These are phyloP conservation scores for Panurus biarmicus DNA, from an alignment of 2,113 vertebrate species.

Conservation along the genomic window DNA sequence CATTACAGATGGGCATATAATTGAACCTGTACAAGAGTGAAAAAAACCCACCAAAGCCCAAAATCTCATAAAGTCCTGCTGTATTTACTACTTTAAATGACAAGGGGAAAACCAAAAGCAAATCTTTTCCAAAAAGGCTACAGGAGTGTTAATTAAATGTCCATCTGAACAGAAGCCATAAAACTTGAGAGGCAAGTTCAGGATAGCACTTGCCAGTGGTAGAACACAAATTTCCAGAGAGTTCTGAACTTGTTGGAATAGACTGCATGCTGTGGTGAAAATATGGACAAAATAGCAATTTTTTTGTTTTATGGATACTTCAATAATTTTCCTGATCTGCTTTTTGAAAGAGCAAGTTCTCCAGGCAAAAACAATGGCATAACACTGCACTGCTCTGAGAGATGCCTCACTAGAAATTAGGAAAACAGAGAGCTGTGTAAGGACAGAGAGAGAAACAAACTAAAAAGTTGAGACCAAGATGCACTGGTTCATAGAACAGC, in stretches of 20 bases:
- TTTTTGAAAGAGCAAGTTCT: background rate
- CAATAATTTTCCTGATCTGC: background rate
- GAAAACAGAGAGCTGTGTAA: background rate
- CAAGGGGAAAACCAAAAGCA: accelerated
- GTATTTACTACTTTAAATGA: background rate
- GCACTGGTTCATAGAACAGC: background rate
- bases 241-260: background rate
- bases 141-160: background rate
- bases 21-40: background rate
- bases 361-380: background rate
- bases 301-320: background rate
- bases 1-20: background rate
- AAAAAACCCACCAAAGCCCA: accelerated
- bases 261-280: background rate
- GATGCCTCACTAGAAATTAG: background rate
- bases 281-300: background rate
- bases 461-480: background rate
- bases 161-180: background rate
- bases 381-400: background rate
- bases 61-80: background rate
- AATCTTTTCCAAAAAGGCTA: background rate
- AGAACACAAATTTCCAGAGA: background rate
- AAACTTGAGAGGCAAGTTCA: background rate
- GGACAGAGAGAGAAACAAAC: background rate
- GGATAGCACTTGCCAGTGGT: background rate